Conservation (phyloP, 2,113 vertebrate genomes). For the Protobothrops mucrosquamatus region DNA sequence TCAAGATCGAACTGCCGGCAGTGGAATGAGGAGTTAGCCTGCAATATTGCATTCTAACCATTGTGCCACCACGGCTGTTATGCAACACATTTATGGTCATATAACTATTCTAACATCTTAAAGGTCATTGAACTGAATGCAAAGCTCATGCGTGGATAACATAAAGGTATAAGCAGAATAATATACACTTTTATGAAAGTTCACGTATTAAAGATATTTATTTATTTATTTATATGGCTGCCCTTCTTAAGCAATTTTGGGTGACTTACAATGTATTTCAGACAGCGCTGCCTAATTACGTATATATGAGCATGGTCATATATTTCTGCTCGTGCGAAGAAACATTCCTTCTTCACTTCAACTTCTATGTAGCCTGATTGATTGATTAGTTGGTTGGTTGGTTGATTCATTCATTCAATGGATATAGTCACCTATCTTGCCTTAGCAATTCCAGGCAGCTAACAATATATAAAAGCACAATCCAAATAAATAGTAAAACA, state of each 20-base stretch:
- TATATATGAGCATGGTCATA: neutral
- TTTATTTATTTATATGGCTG: neutral
- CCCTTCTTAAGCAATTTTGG: neutral
- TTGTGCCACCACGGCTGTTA: neutral
- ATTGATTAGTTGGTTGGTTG: neutral
- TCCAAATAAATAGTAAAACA: neutral
- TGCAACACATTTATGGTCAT: neutral
- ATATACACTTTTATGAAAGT: neutral
- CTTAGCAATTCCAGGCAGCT: neutral
- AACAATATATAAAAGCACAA: neutral
- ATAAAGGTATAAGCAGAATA: neutral
- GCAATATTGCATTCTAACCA: neutral
- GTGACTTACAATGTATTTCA: neutral
- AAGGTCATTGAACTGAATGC: neutral
- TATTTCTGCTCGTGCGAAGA: neutral
- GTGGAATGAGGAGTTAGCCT: neutral
- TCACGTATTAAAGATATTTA: neutral
- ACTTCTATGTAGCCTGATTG: neutral
- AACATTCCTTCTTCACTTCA: neutral
- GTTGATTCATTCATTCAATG: neutral
- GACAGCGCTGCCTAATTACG: neutral
- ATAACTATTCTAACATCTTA: neutral
- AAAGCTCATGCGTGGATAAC: neutral
- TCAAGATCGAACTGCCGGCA: neutral
- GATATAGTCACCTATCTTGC: neutral